These are phyloP conservation scores for Stichodactyla mertensii DNA, from an alignment of 64 coral and sea anemone genomes.

Conservation along the genomic window DNA sequence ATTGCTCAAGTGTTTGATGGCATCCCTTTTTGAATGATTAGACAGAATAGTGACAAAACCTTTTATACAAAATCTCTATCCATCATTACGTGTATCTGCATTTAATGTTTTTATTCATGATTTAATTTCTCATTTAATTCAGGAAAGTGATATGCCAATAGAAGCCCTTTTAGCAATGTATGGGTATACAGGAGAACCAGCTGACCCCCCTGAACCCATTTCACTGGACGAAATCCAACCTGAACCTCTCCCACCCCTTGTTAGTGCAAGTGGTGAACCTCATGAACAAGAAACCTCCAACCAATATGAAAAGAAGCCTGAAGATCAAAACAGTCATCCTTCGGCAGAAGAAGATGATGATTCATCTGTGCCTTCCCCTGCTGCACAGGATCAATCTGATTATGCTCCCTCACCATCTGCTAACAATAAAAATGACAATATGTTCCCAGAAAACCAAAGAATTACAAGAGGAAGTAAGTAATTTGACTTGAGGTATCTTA, in stretches of 20 bases:
- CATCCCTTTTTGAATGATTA: too few species aligned
- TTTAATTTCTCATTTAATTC: not conserved
- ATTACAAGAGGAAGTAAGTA: slow-evolving; percentile 97
- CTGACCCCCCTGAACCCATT: slow-evolving; percentile 43
- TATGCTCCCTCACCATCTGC: slow-evolving; percentile 55
- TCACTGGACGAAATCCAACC: slow-evolving; percentile 90
- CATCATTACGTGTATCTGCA: not conserved
- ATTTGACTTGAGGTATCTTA: not conserved
- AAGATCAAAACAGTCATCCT: not conserved
- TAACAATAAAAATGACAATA: slow-evolving; percentile 53
- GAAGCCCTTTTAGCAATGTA: slow-evolving; percentile 89
- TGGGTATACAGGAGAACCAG: slow-evolving; percentile 50
- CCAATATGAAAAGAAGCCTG: not conserved
- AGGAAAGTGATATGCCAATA: slow-evolving; percentile 96
- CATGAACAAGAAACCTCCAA: not conserved
- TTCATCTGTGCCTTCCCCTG: slow-evolving; percentile 38
- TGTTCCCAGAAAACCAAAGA: slow-evolving; percentile 97
- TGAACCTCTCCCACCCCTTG: slow-evolving; percentile 74
- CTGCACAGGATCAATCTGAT: slow-evolving; percentile 43
- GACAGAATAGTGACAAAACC: too few species aligned
- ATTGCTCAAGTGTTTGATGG: not conserved
- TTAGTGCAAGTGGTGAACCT: slow-evolving; percentile 36
- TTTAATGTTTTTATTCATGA: not conserved
- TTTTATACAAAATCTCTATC: too few species aligned
- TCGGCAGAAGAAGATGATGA: slow-evolving; percentile 35